A percentile compares a stretch with the other conserved stretches of the same genome.
phyloP scores from a whole-genome alignment of 2,888 invertebrate genomes.

The Protophormia terraenovae region DNA sequence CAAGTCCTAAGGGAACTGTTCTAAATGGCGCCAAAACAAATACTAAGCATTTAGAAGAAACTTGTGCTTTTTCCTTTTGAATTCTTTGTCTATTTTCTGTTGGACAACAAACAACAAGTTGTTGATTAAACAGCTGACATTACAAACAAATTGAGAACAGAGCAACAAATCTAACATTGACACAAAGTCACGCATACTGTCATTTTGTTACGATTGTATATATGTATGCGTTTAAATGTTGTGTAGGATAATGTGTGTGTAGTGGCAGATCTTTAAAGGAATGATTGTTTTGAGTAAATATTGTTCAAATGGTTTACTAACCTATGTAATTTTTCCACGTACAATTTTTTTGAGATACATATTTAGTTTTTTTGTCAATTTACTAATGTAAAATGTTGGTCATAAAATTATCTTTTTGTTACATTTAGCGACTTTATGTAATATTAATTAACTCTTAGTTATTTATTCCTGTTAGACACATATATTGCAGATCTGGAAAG shows the following conservation, averaged over 20 bases:
- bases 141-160: not conserved
- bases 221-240: not conserved
- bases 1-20: slow-evolving; percentile 38
- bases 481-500: no score
- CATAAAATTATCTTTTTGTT: no score
- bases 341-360: no score
- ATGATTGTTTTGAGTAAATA: no score
- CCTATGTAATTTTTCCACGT: no score
- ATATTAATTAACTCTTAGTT: no score
- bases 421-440: no score
- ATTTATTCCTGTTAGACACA: no score
- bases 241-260: not conserved
- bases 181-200: slow-evolving; percentile 16
- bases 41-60: not conserved
- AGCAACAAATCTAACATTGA: not conserved
- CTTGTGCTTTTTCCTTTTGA: not conserved
- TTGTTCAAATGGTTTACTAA: not conserved
- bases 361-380: no score
- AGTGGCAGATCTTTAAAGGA: not conserved
- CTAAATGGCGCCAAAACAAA: slow-evolving; percentile 59
- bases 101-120: slow-evolving; percentile 34
- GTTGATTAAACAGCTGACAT: slow-evolving; percentile 49
- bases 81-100: not conserved
- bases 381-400: no score
- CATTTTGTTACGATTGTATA: not conserved